phyloP scores from a whole-genome alignment of 1,140 invertebrate species.

The Euborellia annulipes region DNA sequence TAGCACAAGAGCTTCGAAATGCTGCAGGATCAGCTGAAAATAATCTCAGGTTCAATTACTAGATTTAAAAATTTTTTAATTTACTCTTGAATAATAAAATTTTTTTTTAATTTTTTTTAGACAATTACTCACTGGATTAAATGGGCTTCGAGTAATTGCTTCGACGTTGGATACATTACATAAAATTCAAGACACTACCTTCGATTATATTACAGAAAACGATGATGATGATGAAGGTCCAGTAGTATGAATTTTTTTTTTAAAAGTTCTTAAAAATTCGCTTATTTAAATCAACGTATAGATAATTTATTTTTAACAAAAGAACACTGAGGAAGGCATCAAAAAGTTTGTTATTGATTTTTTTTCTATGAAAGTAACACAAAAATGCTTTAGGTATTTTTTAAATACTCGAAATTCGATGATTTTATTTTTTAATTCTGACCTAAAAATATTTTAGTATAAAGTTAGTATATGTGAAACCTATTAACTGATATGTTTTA shows the following conservation, averaged over 20 bases:
- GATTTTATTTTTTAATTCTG: no score
- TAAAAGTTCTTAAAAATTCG: neutral
- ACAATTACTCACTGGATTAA: slow-evolving; percentile 45
- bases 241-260: slow-evolving; percentile 23
- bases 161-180: slow-evolving; percentile 37
- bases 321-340: no score
- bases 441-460: no score
- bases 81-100: neutral
- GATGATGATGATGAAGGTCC: slow-evolving; percentile 34
- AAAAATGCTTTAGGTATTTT: no score
- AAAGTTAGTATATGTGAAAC: no score
- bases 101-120: slow-evolving; percentile 23
- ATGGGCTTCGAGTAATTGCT: slow-evolving; percentile 44
- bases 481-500: no score
- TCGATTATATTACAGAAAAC: slow-evolving; percentile 32
- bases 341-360: no score
- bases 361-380: no score
- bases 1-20: slow-evolving; percentile 36
- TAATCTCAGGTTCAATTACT: slow-evolving; percentile 37
- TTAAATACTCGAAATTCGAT: no score
- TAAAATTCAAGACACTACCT: slow-evolving; percentile 35
- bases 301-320: no score
- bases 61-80: neutral
- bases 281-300: no score
- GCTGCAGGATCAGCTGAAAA: slow-evolving; percentile 46